Base-by-base conservation (phyloP, 2,797 vertebrate species). In the Anguilla marmorata region DNA sequence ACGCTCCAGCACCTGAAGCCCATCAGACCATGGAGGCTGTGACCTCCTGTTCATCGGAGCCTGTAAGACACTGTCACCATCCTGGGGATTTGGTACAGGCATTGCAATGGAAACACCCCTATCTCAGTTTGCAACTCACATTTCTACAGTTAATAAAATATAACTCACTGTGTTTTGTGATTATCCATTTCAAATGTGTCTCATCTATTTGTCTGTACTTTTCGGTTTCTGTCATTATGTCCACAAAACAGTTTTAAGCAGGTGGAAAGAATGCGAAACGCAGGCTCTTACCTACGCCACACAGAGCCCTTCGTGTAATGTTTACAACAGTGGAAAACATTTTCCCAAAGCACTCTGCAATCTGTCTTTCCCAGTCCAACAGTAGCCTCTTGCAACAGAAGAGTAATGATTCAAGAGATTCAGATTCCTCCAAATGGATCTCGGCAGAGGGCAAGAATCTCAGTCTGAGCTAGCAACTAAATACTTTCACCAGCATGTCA, bases 401-500 rank as follows among this genome's bases (percentile, higher is more conserved):
- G 60, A 83, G 69, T 54, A 30, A 83, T 86, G 80, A 89, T 84
- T 86, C 79, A 72, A 82, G 74, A 21, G 85, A 86, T 41, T 72
- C 50, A 84, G 7, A 72, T 58, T 58, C 86, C 33, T 87, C 86
- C 86, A 66, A 87, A 85, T 66, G 66, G 33, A 89, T 86, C 86
- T 87, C 86, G 52, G 76, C 50, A 82, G 88, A 63, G 52, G 56
- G 60, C 60, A 52, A 72, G 58, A 16, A 30, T 48, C 48, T 87
- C 79, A 84, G 86, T 0, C 86, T 69, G 41, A 54, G 60, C 50
- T 27, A 83, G 69, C 50, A 74, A 88, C 83, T 85, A 87, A 88
- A 92, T 89, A 88, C 85, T 86, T 89, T 21, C 4, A 33, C 45
- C 66, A 80, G 82, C 72, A 45, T 27, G 80, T 88, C 80, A 80